Conservation (phyloP, 2,797 vertebrate genomes). For the Sebastes trivittatus region DNA sequence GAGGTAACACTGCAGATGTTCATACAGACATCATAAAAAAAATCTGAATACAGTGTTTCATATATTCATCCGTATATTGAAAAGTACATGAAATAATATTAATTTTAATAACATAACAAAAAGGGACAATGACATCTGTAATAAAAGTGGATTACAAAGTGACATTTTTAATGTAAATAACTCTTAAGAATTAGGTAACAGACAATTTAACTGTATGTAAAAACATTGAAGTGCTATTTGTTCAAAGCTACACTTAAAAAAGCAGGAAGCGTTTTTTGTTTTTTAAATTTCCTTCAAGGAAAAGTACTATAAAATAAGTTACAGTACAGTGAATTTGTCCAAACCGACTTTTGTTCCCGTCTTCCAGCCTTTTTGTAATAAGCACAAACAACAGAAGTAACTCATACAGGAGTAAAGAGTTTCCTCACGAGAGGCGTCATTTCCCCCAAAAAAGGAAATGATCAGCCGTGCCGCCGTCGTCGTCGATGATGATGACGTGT, state of each 20-base stretch:
- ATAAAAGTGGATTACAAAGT: slow-evolving; percentile 90
- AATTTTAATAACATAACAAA: slow-evolving; percentile 85
- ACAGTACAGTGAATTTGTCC: slow-evolving; percentile 99
- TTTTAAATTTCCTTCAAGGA: slow-evolving; percentile 96
- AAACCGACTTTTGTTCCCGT: slow-evolving; percentile 97
- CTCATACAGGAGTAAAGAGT: slow-evolving; percentile 87
- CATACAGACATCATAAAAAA: no score
- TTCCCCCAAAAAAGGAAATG: slow-evolving; percentile 85
- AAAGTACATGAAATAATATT: slow-evolving; percentile 81
- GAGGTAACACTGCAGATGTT: no score
- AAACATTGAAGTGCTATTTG: slow-evolving; percentile 96
- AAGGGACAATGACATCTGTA: slow-evolving; percentile 79
- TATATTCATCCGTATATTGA: no score
- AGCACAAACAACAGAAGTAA: slow-evolving; percentile 87
- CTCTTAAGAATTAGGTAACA: slow-evolving; percentile 90
- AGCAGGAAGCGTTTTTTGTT: slow-evolving; percentile 83
- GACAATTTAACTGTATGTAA: slow-evolving; percentile 93
- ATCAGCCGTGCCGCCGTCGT: slow-evolving; percentile 85
- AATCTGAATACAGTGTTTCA: no score
- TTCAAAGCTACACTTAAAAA: slow-evolving; percentile 91
- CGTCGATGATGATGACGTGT: slow-evolving; percentile 70
- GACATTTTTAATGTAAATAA: slow-evolving; percentile 89
- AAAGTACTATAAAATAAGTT: slow-evolving; percentile 99
- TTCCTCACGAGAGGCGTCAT: slow-evolving; percentile 88
- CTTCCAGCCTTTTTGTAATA: slow-evolving; percentile 90